Base-by-base conservation (phyloP, 2,888 invertebrate genomes). In the Sclerodermus sp. region DNA sequence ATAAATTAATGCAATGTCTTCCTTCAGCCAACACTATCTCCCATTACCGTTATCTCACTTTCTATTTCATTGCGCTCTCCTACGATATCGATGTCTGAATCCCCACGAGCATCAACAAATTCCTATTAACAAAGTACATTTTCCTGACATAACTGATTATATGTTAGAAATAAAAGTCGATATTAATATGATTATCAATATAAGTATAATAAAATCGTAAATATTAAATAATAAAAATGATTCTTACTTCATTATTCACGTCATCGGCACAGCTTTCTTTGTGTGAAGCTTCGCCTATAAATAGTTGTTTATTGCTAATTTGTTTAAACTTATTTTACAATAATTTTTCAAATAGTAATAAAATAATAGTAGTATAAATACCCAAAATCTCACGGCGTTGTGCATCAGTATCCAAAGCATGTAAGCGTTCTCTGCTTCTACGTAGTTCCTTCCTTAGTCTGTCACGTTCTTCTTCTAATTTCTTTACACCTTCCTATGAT, bases 391-490 rank as follows among this genome's bases (percentile, higher is more conserved):
- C 71, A 38, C 71, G 69, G 29, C 70, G 70, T 47, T 76, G 75
- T 40, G 70, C 68, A 12, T 77, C 74, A 12, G 63, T 62, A 32
- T 77, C 76, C 13, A 84, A 80, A 61, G 84, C 84, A 72, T 88
- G 87, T 54, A 88, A 79, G 68, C 87, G 85, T 75, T 91, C 90
- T 64, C 88, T 82, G 57, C 86, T 84, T 70, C 84, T 83, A 67
- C 87, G 85, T 67, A 90, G 79, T 74, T 91, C 90, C 62, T 85
- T 85, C 34, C 90, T 82, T 67, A 90, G 79, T 64, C 85, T 82
- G 68, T 88, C 88, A 49, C 88, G 81, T 74, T 91, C 91, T 68
- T 88, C 88, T 73, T 90, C 90, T 64, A 87, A 82, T 67, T 87
- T 85, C 76, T 86, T 87, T 53, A 90, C 84, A 68, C 88, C 84